Evolutionary conservation across 2,113 vertebrate genomes (phyloP).

Genomic region (Corythaixoides concolor): DNA sequence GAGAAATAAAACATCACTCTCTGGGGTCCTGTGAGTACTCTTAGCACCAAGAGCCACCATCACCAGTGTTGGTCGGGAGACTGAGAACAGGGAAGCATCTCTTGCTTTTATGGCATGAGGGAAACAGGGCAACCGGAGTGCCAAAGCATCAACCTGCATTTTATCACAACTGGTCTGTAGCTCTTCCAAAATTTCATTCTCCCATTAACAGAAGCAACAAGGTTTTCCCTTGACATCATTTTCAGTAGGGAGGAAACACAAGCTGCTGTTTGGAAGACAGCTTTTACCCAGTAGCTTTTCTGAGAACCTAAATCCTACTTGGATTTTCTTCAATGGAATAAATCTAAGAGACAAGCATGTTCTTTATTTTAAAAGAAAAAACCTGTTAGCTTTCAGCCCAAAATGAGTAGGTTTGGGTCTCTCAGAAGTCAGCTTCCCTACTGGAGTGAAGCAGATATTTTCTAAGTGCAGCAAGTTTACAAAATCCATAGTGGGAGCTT

Average conservation of each 20-base stretch:
- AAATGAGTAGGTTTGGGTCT: neutral
- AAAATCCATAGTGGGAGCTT: neutral
- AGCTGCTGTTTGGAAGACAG: neutral
- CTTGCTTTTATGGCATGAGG: neutral
- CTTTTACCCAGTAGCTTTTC: neutral
- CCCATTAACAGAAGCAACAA: neutral
- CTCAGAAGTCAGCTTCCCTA: neutral
- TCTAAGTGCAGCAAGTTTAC: neutral
- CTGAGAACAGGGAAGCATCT: fast-evolving
- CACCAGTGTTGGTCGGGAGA: fast-evolving
- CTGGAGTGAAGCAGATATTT: neutral
- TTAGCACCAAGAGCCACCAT: neutral
- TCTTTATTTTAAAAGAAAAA: neutral
- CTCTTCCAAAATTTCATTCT: neutral
- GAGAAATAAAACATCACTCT: neutral
- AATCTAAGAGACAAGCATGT: neutral
- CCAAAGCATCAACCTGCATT: neutral
- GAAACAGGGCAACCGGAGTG: neutral
- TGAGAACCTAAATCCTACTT: neutral
- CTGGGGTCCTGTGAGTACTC: neutral
- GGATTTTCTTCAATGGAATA: neutral
- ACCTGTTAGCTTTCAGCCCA: neutral
- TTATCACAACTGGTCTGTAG: no score
- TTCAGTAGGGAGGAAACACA: neutral
- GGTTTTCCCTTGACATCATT: neutral